phyloP scores from a whole-genome alignment of 1,140 invertebrate genomes.

The Trichonephila clavipes region DNA sequence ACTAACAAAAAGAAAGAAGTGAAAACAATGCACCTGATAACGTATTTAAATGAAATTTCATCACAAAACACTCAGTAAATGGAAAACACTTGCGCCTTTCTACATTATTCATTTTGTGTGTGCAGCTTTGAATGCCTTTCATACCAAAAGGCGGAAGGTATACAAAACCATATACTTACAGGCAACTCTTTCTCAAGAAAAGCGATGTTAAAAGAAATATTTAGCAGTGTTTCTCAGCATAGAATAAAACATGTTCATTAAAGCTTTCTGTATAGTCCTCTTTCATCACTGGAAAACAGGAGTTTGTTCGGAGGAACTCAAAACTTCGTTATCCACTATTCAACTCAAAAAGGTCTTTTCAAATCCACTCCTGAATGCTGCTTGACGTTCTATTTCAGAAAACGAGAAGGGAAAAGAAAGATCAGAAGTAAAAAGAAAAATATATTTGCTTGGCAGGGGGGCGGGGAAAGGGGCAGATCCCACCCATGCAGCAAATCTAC shows the following conservation, averaged over 20 bases:
- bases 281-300: neutral
- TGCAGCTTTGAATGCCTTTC: neutral
- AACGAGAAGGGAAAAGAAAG: constrained; percentile 12
- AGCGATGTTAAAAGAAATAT: neutral
- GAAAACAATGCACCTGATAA: neutral
- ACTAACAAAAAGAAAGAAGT: neutral
- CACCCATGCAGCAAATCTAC: neutral
- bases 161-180: neutral
- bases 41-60: constrained; percentile 22
- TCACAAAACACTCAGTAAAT: neutral
- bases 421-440: constrained; percentile 18
- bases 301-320: neutral
- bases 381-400: constrained; percentile 39
- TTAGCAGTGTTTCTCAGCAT: constrained; percentile 7
- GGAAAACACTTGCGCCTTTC: neutral
- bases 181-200: neutral
- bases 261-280: neutral
- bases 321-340: constrained; percentile 51
- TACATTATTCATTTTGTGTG: neutral
- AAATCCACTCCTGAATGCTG: constrained; percentile 37
- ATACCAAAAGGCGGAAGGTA: neutral
- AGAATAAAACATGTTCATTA: constrained; percentile 35
- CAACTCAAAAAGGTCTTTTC: constrained; percentile 46
- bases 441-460: constrained; percentile 21
- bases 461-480: neutral